Conservation (phyloP, 1,140 invertebrate species). For the Drosophila bifasciata region DNA sequence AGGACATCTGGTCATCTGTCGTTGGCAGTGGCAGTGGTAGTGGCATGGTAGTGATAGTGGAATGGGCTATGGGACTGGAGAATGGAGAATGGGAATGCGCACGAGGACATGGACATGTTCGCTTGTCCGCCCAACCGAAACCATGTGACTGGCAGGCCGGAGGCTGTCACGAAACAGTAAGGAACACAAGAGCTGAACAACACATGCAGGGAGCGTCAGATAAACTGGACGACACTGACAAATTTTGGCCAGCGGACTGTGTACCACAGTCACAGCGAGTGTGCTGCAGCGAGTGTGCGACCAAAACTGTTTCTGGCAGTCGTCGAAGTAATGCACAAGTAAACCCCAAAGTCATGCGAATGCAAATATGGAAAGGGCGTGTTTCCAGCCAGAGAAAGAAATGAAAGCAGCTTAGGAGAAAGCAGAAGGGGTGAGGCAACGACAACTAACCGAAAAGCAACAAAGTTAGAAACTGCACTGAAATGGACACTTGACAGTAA, state of each 20-base stretch:
- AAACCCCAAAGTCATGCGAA: slow-evolving; percentile 64
- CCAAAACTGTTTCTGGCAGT: neutral
- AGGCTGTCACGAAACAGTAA: slow-evolving; percentile 18
- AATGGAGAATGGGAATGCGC: neutral
- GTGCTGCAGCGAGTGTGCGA: too few species aligned
- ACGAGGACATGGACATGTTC: slow-evolving; percentile 43
- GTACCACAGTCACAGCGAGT: neutral
- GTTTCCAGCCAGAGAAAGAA: slow-evolving; percentile 8
- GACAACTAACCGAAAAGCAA: slow-evolving; percentile 67
- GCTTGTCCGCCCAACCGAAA: slow-evolving; percentile 45
- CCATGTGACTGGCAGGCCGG: slow-evolving; percentile 60
- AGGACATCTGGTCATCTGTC: slow-evolving; percentile 28
- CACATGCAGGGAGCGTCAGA: slow-evolving; percentile 47
- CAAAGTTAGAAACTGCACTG: slow-evolving; percentile 73
- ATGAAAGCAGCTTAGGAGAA: slow-evolving; percentile 25
- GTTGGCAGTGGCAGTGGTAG: slow-evolving; percentile 3
- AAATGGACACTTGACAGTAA: slow-evolving; percentile 79
- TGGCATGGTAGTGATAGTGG: slow-evolving; percentile 2
- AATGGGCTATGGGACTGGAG: neutral
- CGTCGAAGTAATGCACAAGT: slow-evolving; percentile 54
- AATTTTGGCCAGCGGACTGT: slow-evolving; percentile 61
- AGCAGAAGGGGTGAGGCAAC: slow-evolving; percentile 7
- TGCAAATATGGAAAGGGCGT: slow-evolving; percentile 48
- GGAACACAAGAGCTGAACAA: slow-evolving; percentile 2
- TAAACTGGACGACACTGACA: slow-evolving; percentile 71